phyloP scores from a whole-genome alignment of 1,140 invertebrate species.

The Camponotus pennsylvanicus region DNA sequence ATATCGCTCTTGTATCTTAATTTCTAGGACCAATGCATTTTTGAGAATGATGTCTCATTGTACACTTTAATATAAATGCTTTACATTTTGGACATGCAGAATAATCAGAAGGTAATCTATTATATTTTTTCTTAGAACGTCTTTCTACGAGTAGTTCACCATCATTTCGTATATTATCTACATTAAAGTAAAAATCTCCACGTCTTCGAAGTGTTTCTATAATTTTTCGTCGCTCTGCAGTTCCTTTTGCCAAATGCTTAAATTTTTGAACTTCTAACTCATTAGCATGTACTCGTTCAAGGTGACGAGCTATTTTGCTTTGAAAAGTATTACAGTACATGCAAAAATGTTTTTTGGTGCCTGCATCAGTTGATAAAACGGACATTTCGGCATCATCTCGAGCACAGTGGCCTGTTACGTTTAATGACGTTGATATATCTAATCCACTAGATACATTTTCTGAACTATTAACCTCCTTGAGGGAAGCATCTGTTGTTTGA shows the following conservation, averaged over 20 bases:
- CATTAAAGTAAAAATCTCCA: background rate
- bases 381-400: slow-evolving; percentile 8
- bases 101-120: background rate
- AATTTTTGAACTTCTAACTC: background rate
- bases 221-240: background rate
- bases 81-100: background rate
- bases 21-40: background rate
- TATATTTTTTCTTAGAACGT: background rate
- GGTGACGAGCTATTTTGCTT: background rate
- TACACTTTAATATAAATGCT: background rate
- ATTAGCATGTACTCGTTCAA: background rate
- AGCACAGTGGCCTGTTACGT: background rate
- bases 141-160: background rate
- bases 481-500: background rate
- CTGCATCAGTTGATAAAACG: background rate
- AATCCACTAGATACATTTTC: background rate
- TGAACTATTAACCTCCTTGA: background rate
- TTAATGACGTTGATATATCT: background rate
- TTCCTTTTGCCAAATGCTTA: background rate
- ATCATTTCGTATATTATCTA: background rate
- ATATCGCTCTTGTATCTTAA: background rate
- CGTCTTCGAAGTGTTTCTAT: too few relatives aligned
- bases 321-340: background rate
- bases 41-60: background rate
- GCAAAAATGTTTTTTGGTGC: slow-evolving; percentile 20